Evolutionary conservation across 2,113 vertebrate species (phyloP).

Genomic region (Apodemus speciosus): DNA sequence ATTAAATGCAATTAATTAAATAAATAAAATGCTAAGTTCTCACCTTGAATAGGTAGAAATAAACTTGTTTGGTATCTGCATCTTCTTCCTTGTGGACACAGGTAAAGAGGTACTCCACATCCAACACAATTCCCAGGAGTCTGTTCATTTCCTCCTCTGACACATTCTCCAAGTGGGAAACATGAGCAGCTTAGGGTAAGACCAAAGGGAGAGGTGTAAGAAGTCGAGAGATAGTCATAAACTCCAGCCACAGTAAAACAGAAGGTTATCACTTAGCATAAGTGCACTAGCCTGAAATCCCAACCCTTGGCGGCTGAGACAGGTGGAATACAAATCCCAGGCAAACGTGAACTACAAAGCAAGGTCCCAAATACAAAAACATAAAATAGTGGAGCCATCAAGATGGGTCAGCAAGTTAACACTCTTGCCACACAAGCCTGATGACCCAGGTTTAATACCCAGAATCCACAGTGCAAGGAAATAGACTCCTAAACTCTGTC

Average conservation of each 20-base stretch:
- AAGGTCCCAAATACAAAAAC: too few relatives aligned
- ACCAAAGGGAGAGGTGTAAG: constrained; percentile 1
- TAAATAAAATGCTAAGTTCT: constrained; percentile 55
- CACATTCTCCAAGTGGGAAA: constrained; percentile 97
- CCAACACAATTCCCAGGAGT: constrained; percentile 95
- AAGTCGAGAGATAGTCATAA: neutral
- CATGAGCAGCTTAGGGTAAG: constrained; percentile 91
- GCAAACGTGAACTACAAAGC: neutral
- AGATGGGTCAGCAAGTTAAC: neutral
- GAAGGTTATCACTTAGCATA: neutral
- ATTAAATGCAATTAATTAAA: neutral
- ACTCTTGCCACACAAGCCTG: neutral
- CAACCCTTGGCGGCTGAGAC: neutral
- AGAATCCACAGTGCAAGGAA: neutral
- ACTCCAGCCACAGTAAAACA: neutral
- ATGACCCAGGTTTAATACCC: neutral
- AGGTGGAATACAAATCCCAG: neutral
- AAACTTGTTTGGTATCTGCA: constrained; percentile 99
- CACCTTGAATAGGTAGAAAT: constrained; percentile 99
- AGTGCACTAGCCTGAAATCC: neutral
- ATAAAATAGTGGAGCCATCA: neutral
- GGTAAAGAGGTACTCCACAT: constrained; percentile 98
- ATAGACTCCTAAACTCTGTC: neutral
- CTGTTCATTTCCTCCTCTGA: constrained; percentile 98
- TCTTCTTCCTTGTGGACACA: constrained; percentile 99